Base-by-base conservation (phyloP, 2,888 invertebrate species). In the Nephrotoma guestfalica region DNA sequence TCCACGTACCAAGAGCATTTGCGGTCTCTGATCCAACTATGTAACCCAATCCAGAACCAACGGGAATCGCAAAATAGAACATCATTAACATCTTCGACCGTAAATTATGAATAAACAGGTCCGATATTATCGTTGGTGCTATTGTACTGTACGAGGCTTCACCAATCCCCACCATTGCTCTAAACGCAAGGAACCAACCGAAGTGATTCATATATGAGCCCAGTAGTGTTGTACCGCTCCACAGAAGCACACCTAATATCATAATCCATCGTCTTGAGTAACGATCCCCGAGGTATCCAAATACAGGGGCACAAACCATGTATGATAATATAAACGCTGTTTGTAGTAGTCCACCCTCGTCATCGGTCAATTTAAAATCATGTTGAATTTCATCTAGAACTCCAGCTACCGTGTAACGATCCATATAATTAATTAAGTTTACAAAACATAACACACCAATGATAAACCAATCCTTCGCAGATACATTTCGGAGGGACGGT, bases 121-220 rank as follows among this genome's bases (percentile, higher is more conserved):
- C 99, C 88, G 98, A 98, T 89, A 99, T 98, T 89, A 99, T 97
- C 84, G 99, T 99, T 0, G 99, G 99, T 0, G 99, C 99, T 88
- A 99, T 98, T 5, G 99, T 99, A 13, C 99, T 99, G 91, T 99
- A 99, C 87, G 98, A 98, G 2, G 99, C 99, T 92, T 99, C 99
- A 83, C 99, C 99, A 89, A 99, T 95, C 40, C 99, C 99, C 85
- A 99, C 99, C 89, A 98, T 90, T 0, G 96, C 96, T 87, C 99
- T 94, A 92, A 98, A 96, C 71, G 96, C 90, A 84, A 98, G 92
- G 92, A 99, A 99, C 92, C 93, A 92, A 86, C 92, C 92, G 90
- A 94, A 98, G 87, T 93, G 90, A 88, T 92, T 90, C 94, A 98
- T 95, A 91, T 95, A 98, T 0, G 99, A 99, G n/a, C 99, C 98